Evolutionary conservation across 1,140 invertebrate genomes (phyloP), one percentile per base, ranked within the genome.

Genomic region (Cydia amplana): DNA sequence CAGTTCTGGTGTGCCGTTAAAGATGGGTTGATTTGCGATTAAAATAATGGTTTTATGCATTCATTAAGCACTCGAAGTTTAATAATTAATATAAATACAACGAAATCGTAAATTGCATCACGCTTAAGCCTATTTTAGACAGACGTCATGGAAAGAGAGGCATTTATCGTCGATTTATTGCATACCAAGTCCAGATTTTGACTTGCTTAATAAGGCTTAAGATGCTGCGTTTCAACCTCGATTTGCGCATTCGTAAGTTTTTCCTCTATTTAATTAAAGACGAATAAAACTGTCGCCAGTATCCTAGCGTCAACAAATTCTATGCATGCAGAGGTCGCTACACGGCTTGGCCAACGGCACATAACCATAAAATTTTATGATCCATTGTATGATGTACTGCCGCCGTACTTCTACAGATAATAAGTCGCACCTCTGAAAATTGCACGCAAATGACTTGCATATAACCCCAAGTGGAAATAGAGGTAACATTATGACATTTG

Each of bases 341-440:
- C 28, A 70, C 9, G 18, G 64, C 78, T 65, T 80, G 72, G 79
- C 83, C 70, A 43, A 79, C 77, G 76, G 76, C 75, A 74, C 40
- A 49, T 76, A 72, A 78, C 77, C 80, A 70, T 80, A 80, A 80
- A 78, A 83, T 78, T 82, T 82, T 83, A 87, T 80, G 63, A 73
- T 63, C 83, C 72, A 87, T 87, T 87, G 84, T 87, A 77, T 80
- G 32, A 70, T 32, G 65, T 36, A 36, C 65, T 70, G 32, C 73
- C 74, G 63, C 18, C 65, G 72, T 74, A 76, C 32, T 75, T 77
- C 63, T 77, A 74, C 70, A 73, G 72, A 64, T 78, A 64, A 76
- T 65, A 60, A 60, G 55, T 60, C 55, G 55, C 55, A 55, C 51
- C 51, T 23, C 55, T 60, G 55, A 60, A 60, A 60, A 60, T 60